Percentiles rank a stretch among this genome's conserved stretches.
phyloP scores from a whole-genome alignment of 2,113 vertebrate species.

The Ictidomys tridecemlineatus region DNA sequence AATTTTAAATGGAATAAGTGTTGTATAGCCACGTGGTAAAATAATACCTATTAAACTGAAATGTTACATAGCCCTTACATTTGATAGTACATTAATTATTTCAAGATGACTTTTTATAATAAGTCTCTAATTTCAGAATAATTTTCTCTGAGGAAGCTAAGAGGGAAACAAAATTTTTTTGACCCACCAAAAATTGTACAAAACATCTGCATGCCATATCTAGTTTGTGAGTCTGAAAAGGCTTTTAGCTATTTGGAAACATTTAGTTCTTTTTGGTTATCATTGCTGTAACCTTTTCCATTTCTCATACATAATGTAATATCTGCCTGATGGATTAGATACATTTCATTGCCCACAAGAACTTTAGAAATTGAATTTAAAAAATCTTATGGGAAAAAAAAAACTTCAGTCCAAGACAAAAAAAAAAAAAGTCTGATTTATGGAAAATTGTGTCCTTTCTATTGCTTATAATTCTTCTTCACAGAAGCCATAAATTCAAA shows the following conservation, averaged over 20 bases:
- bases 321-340: constrained; percentile 41
- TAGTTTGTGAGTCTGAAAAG: constrained; percentile 29
- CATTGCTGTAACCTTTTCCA: constrained; percentile 29
- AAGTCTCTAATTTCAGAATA: constrained; percentile 33
- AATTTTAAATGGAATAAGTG: neutral
- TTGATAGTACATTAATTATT: neutral
- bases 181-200: constrained; percentile 1
- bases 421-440: neutral
- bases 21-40: neutral
- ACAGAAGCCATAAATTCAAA: constrained; percentile 50
- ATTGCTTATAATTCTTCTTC: neutral
- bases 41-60: neutral
- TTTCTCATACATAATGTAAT: constrained; percentile 44
- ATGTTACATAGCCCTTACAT: neutral
- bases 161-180: constrained; percentile 29
- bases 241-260: constrained; percentile 15
- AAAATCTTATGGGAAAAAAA: constrained; percentile 26
- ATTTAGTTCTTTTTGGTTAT: constrained; percentile 24
- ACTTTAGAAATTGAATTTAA: constrained; percentile 60
- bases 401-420: neutral
- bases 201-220: constrained; percentile 26
- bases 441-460: constrained; percentile 33
- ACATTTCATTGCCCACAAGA: constrained; percentile 35
- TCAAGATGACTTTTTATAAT: constrained; percentile 31
- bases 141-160: constrained; percentile 34